Conservation (phyloP, 2,888 invertebrate genomes). For the Parnassius glacialis region DNA sequence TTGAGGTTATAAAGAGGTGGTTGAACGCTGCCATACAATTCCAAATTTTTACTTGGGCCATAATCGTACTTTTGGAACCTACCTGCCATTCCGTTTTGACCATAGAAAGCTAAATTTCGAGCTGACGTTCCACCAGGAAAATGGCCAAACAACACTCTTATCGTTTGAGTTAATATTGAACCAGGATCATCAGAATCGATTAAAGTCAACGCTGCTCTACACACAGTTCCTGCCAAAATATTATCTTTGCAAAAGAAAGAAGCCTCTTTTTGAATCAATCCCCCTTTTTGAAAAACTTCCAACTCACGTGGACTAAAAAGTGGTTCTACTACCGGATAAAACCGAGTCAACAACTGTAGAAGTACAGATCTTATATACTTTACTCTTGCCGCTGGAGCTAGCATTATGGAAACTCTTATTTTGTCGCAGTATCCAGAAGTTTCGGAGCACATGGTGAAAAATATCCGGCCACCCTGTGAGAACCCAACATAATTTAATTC, state of each 20-base stretch:
- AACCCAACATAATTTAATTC: constrained; percentile 83
- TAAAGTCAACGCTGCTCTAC: constrained; percentile 7
- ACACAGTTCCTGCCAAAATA: not conserved
- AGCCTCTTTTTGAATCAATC: not conserved
- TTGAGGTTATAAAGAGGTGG: constrained; percentile 47
- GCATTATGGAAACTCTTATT: too few species aligned
- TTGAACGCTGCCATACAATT: constrained; percentile 34
- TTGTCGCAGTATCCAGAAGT: too few species aligned
- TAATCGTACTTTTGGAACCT: constrained; percentile 43
- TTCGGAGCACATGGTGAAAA: too few species aligned
- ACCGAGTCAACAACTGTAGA: constrained; percentile 36
- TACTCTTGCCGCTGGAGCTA: constrained; percentile 35
- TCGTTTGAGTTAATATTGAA: constrained; percentile 32
- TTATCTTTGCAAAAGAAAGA: constrained; percentile 3
- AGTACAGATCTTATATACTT: constrained; percentile 57
- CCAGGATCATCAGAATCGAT: constrained; percentile 31
- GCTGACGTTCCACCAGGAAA: constrained; percentile 46
- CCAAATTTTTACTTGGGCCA: constrained; percentile 39
- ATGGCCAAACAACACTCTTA: constrained; percentile 33
- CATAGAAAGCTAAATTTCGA: constrained; percentile 41
- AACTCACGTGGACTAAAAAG: constrained; percentile 10
- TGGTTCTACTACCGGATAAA: constrained; percentile 37
- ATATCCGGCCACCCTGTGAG: constrained; percentile 84
- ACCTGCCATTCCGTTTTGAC: constrained; percentile 37
- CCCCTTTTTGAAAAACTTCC: constrained; percentile 1